Percentiles rank a stretch among this genome's conserved stretches.
These are phyloP conservation scores for Aricia agestis DNA, from an alignment of 1,140 invertebrate genomes.

Conservation along the genomic window DNA sequence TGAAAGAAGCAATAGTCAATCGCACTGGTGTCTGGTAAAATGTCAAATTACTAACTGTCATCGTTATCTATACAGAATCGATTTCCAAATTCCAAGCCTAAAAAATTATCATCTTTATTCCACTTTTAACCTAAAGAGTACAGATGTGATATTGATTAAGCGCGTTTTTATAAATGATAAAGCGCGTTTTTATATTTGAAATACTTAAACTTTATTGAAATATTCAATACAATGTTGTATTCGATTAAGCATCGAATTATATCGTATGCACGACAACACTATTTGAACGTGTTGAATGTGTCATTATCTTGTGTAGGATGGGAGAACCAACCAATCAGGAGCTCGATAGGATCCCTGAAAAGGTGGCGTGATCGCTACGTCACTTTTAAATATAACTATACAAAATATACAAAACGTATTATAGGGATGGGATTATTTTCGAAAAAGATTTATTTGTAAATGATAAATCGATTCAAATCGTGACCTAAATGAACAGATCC, in stretches of 20 bases:
- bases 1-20: constrained; percentile 32
- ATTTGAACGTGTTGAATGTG: constrained; percentile 58
- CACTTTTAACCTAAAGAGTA: neutral
- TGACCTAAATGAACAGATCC: too few species aligned
- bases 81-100: neutral
- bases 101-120: neutral
- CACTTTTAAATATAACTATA: constrained; percentile 48
- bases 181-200: neutral
- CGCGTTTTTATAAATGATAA: neutral
- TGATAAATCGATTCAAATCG: too few species aligned
- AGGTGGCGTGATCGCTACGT: constrained; percentile 73
- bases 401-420: too few species aligned
- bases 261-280: constrained; percentile 42
- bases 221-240: neutral
- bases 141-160: neutral
- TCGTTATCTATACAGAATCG: constrained; percentile 16
- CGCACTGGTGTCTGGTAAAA: constrained; percentile 20
- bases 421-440: too few species aligned
- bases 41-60: constrained; percentile 35
- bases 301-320: constrained; percentile 52
- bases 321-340: constrained; percentile 58
- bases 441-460: too few species aligned
- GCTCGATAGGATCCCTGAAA: constrained; percentile 44
- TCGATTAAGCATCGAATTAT: constrained; percentile 27
- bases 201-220: neutral